Base-by-base conservation (phyloP, 2,113 vertebrate species). In the Plectropomus leopardus region DNA sequence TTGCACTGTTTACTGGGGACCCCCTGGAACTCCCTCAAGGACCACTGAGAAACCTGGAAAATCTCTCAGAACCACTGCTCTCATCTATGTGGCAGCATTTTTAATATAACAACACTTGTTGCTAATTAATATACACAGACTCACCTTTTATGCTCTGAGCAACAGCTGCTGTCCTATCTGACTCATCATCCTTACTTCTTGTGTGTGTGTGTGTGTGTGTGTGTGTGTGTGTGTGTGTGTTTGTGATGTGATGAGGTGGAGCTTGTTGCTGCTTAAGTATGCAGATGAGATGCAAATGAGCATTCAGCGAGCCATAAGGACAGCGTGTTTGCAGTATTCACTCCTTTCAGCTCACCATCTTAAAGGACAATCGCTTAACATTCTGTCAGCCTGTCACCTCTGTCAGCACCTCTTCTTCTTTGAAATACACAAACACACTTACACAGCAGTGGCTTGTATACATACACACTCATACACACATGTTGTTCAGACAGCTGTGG, bases 271-370 rank as follows among this genome's bases (percentile, higher is more conserved):
- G 47, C 78, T 83, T 63, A 59, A 69, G 32, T 77, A 89, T 89
- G 87, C 67, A 85, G 42, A 88, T 80, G 40, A 84, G 51, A 90
- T 92, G 90, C 72, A 89, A 90, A 89, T 87, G 60, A 86, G 36
- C 34, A 1, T 50, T 69, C 44, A 44, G 53, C 58, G 59, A 23
- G 66, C 61, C 30, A 54, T 80, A 76, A 82, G 79, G 78, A 57
- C 64, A 5, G 66, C 24, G 51, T n/a, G 57, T 61, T 15, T 76
- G 30, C 81, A 67, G 80, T 34, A 30, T 76, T 70, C 32, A 44
- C 54, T 55, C 42, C 44, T 65, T 24, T 57, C 59, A 51, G 53
- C 70, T 60, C 44, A 19, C 34, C 64, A 36, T 85, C 82, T 69
- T 79, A 65, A 92, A 88, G 71, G 73, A 84, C 67, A 59, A 21